Evolutionary conservation across 2,113 vertebrate species (phyloP).

Genomic region (Neoarius graeffei): DNA sequence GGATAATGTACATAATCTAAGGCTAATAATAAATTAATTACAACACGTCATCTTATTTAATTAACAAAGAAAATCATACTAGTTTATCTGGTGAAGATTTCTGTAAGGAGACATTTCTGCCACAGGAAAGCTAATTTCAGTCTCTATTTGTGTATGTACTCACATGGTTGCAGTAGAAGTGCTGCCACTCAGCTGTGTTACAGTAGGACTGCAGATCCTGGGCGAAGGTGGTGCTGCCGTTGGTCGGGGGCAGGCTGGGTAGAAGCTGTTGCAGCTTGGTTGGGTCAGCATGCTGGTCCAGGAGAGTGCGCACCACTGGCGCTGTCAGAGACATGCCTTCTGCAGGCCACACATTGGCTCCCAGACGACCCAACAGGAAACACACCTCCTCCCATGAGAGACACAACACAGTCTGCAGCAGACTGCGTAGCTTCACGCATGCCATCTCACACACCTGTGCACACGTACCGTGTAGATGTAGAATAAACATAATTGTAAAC

Average conservation of each 20-base stretch:
- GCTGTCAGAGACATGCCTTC: constrained; percentile 56
- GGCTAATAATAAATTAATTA: neutral
- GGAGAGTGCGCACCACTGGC: constrained; percentile 84
- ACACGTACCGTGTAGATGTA: neutral
- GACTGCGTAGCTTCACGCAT: constrained; percentile 89
- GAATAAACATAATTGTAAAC: neutral
- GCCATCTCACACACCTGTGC: constrained; percentile 87
- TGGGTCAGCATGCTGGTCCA: constrained; percentile 85
- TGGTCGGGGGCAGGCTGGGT: constrained; percentile 89
- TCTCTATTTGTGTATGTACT: constrained; percentile 41
- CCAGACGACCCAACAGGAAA: constrained; percentile 88
- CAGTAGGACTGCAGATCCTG: constrained; percentile 91
- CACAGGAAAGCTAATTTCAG: neutral
- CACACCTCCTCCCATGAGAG: constrained; percentile 86
- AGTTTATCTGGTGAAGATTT: neutral
- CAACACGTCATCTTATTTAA: neutral
- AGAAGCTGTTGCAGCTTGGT: constrained; percentile 81
- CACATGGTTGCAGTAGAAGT: constrained; percentile 88
- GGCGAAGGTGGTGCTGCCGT: constrained; percentile 90
- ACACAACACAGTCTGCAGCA: constrained; percentile 84
- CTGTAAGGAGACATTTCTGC: neutral
- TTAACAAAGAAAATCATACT: neutral
- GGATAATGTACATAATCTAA: neutral
- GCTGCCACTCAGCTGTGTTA: constrained; percentile 82
- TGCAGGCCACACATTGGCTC: constrained; percentile 76